phyloP scores from a whole-genome alignment of 2,888 invertebrate genomes.

The Ferdinandea cuprea region DNA sequence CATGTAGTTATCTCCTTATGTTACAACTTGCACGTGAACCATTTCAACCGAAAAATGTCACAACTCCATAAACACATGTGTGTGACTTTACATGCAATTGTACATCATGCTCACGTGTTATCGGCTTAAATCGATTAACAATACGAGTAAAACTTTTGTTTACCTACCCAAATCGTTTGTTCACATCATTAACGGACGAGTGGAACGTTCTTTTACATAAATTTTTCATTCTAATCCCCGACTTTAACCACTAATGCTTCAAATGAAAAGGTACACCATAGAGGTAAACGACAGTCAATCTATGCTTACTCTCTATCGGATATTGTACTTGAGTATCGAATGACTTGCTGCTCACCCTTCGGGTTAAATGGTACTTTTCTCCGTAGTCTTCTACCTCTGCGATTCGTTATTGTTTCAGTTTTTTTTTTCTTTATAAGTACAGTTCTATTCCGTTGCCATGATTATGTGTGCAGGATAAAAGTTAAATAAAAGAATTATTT shows the following conservation, averaged over 20 bases:
- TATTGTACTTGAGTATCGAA: not conserved
- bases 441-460: not conserved
- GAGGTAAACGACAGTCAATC: not conserved
- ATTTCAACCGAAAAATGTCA: conserved; percentile 29
- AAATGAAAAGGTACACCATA: not conserved
- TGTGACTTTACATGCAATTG: conserved; percentile 13
- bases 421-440: not conserved
- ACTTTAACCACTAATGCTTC: conserved; percentile 13
- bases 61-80: not conserved
- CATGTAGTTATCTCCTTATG: not conserved
- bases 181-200: conserved; percentile 23
- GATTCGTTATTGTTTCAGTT: conserved; percentile 1
- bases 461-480: not conserved
- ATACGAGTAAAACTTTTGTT: conserved; percentile 17
- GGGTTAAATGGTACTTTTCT: not conserved
- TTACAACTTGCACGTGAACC: conserved; percentile 1
- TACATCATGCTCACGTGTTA: conserved; percentile 35
- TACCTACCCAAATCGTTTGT: conserved; percentile 35
- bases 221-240: conserved; percentile 3
- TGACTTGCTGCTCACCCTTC: not conserved
- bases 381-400: not conserved
- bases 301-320: not conserved
- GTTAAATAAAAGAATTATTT: not conserved
- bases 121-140: conserved; percentile 13
- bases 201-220: not conserved